phyloP scores from a whole-genome alignment of 23 tunicate species.

The Phallusia fumigata region DNA sequence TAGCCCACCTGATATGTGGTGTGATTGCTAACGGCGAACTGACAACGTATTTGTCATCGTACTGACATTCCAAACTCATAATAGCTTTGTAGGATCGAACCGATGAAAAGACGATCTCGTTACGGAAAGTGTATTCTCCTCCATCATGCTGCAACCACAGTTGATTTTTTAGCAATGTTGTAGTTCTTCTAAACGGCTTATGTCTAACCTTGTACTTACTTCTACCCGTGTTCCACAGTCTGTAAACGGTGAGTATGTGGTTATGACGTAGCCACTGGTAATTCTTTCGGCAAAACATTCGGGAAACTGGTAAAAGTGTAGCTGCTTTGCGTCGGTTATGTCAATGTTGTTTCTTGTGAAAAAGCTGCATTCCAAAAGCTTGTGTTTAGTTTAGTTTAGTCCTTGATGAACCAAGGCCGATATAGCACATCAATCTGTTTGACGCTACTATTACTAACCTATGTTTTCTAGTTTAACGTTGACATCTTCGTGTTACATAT shows the following conservation, averaged over 20 bases:
- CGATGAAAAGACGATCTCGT: slow-evolving; percentile 40
- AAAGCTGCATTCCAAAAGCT: slow-evolving; percentile 11
- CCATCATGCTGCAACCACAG: slow-evolving; percentile 25
- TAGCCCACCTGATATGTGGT: not conserved
- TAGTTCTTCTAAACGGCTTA: not conserved
- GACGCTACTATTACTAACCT: no score
- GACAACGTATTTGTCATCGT: slow-evolving; percentile 70
- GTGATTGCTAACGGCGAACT: slow-evolving; percentile 39
- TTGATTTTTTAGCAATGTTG: not conserved
- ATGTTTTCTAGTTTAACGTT: no score
- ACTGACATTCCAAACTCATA: slow-evolving; percentile 32
- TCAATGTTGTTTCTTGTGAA: slow-evolving; percentile 20
- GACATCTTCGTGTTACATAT: not conserved
- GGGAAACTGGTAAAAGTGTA: slow-evolving; percentile 25
- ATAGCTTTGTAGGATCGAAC: not conserved
- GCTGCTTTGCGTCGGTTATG: slow-evolving; percentile 22
- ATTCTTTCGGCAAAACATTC: slow-evolving; percentile 30
- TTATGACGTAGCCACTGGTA: slow-evolving; percentile 18
- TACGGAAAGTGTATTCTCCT: slow-evolving; percentile 45
- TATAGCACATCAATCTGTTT: no score
- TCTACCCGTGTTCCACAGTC: slow-evolving; percentile 43
- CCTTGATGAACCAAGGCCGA: no score
- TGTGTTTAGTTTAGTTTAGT: no score
- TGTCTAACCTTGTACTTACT: not conserved
- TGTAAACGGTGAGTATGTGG: slow-evolving; percentile 34